phyloP scores from a whole-genome alignment of 2,888 invertebrate genomes.

The Monopis laevigella region DNA sequence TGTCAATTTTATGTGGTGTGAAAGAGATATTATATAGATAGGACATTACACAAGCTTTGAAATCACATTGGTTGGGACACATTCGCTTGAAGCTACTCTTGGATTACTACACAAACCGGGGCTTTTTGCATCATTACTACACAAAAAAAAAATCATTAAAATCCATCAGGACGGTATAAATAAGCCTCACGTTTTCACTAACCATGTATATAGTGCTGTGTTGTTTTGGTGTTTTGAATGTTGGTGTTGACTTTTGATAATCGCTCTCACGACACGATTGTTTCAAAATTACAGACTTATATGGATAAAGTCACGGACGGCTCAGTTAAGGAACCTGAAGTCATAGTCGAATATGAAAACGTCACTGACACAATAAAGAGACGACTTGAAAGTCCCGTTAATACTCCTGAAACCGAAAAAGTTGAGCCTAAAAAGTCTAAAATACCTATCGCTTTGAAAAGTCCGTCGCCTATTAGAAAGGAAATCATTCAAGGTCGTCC shows the following conservation, averaged over 20 bases:
- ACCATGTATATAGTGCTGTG: constrained; percentile 12
- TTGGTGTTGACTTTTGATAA: not conserved
- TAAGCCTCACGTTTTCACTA: constrained; percentile 9
- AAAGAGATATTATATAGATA: constrained; percentile 23
- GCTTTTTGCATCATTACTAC: constrained; percentile 30
- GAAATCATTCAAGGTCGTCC: constrained; percentile 38
- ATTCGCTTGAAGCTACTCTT: not conserved
- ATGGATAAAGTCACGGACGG: not conserved
- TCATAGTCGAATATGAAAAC: constrained; percentile 59
- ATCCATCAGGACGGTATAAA: not conserved
- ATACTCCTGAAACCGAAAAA: constrained; percentile 44
- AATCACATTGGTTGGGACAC: constrained; percentile 24
- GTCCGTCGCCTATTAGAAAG: constrained; percentile 46
- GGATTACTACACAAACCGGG: not conserved
- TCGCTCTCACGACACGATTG: not conserved
- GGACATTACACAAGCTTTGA: constrained; percentile 26
- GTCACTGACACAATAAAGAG: constrained; percentile 73
- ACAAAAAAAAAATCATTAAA: constrained; percentile 8
- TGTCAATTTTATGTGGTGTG: constrained; percentile 30
- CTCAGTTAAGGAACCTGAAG: not conserved
- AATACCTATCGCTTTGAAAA: constrained; percentile 50
- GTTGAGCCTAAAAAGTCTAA: constrained; percentile 45
- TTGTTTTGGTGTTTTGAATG: constrained; percentile 2
- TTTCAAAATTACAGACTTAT: not conserved
- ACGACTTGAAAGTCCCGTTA: constrained; percentile 54